These are phyloP conservation scores for Scaptomyza polygonia DNA, from an alignment of 2,888 invertebrate species.

Conservation along the genomic window DNA sequence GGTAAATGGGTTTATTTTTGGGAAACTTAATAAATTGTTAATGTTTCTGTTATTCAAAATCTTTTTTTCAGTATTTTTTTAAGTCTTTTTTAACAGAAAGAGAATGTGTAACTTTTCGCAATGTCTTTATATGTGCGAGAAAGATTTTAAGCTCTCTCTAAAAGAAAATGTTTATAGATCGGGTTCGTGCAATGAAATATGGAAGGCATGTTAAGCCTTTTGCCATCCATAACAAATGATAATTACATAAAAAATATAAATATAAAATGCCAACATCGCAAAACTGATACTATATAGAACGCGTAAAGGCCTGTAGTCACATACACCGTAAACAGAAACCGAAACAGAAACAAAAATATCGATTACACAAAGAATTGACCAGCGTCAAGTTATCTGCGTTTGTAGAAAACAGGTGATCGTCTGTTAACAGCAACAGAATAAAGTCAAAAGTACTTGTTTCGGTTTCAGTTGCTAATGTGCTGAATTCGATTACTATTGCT, in stretches of 20 bases:
- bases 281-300: slow-evolving; percentile 18
- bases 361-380: no score
- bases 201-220: slow-evolving; percentile 19
- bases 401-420: no score
- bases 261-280: slow-evolving; percentile 11
- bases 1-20: slow-evolving; percentile 24
- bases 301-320: no score
- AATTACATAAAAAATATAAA: slow-evolving; percentile 47
- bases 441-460: no score
- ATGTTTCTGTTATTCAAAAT: slow-evolving; percentile 19
- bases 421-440: no score
- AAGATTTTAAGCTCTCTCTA: neutral
- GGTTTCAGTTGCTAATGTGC: no score
- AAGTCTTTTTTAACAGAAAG: slow-evolving; percentile 32
- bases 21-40: slow-evolving; percentile 44
- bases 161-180: slow-evolving; percentile 7
- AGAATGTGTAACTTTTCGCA: neutral
- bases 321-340: no score
- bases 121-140: slow-evolving; percentile 3
- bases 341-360: no score
- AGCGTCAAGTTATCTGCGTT: no score
- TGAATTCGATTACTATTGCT: no score
- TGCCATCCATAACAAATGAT: slow-evolving; percentile 50
- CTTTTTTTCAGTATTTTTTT: slow-evolving; percentile 3
- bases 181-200: slow-evolving; percentile 2